Evolutionary conservation across 2,888 invertebrate genomes (phyloP), one percentile per base, ranked within the genome.

Genomic region (Agrotis ipsilon): DNA sequence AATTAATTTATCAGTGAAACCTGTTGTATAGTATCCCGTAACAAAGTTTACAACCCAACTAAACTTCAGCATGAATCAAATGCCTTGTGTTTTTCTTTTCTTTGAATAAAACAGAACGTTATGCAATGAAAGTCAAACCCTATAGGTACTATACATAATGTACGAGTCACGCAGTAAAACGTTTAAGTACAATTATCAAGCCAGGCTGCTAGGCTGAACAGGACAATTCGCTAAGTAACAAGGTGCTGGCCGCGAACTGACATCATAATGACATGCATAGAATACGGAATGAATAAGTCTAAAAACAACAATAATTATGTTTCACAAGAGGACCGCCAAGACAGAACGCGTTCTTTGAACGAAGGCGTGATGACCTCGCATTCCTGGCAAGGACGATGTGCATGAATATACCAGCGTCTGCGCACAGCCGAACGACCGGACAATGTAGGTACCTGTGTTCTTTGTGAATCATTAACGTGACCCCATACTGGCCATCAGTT

Each of bases 371-470:
- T 92, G 94, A 90, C 96, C 96, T 96, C 96, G 94, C 96, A 96
- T 96, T 96, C 96, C 93, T 94, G 90, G 86, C 96, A 96, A 96
- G 96, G 96, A 96, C 96, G 96, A 92, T 90, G 84, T 83, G 87
- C 88, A 88, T 87, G 90, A 89, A 88, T 90, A 89, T 89, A 84
- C 76, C 83, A 46, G 80, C 81, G 84, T 82, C 80, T 81, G 70
- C 78, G 66, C 76, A 75, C 76, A 72, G 65, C 77, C 80, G 72
- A 78, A 87, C 87, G 66, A 76, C 87, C 78, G 85, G 86, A 83
- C 87, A 81, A 79, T 74, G 58, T 73, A 39, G 39, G 39, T 39
- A 62, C 46, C 27, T 75, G 55, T 51, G 71, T 68, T 32, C 57
- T 82, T 78, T 80, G 78, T 85, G 79, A 82, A 82, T 86, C 88